Evolutionary conservation across 2,113 vertebrate genomes (phyloP).

Genomic region (Eretmochelys imbricata): DNA sequence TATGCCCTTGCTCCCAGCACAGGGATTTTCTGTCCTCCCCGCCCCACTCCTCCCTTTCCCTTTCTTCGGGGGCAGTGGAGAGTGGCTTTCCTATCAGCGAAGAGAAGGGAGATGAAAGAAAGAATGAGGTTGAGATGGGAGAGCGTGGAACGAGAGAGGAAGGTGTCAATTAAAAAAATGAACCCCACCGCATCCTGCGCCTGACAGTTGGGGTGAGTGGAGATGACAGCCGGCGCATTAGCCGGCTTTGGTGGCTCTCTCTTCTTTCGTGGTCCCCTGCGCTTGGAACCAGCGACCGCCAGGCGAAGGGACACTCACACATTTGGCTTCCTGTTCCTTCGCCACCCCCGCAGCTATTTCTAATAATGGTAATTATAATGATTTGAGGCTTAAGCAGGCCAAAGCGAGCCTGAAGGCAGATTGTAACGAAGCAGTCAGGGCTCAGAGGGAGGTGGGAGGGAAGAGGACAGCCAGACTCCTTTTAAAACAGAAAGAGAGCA

Average conservation of each 20-base stretch:
- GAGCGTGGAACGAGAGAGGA: constrained; percentile 74
- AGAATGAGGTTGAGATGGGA: constrained; percentile 32
- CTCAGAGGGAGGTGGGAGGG: not conserved
- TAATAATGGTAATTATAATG: constrained; percentile 85
- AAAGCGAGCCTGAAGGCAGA: constrained; percentile 74
- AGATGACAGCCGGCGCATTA: constrained; percentile 90
- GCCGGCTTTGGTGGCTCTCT: constrained; percentile 83
- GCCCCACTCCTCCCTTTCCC: not conserved
- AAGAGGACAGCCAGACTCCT: not conserved
- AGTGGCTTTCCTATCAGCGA: not conserved
- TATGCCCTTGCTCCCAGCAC: not conserved
- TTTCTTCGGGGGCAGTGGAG: fast-evolving
- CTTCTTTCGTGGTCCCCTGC: constrained; percentile 50
- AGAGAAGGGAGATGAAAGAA: constrained; percentile 53
- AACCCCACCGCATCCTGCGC: constrained; percentile 61
- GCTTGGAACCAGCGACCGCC: constrained; percentile 66
- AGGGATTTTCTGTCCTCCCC: not conserved
- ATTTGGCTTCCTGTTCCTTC: constrained; percentile 73
- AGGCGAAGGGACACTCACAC: constrained; percentile 61
- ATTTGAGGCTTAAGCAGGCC: constrained; percentile 80
- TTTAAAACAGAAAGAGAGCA: not conserved
- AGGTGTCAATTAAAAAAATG: constrained; percentile 94
- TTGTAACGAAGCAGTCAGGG: constrained; percentile 78
- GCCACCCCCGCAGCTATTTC: constrained; percentile 81
- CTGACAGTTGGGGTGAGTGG: constrained; percentile 92